Evolutionary conservation across 2,113 vertebrate species (phyloP).

Genomic region (Microcebus griseorufus): DNA sequence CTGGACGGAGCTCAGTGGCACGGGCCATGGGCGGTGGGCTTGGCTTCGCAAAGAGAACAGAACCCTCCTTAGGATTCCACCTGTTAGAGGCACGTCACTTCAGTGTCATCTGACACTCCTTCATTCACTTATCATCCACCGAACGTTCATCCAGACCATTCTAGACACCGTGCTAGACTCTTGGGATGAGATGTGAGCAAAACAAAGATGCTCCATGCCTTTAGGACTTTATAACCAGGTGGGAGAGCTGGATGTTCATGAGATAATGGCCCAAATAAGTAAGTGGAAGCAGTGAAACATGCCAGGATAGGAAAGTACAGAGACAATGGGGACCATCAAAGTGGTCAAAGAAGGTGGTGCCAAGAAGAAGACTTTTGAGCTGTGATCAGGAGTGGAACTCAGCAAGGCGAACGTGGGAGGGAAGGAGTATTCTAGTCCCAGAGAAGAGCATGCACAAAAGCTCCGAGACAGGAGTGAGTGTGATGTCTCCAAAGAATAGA

Average conservation of each 20-base stretch:
- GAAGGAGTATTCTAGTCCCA: background rate
- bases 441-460: background rate
- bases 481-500: background rate
- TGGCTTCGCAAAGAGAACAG: background rate
- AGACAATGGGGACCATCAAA: background rate
- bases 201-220: rapidly evolving
- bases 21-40: too few species aligned
- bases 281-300: background rate
- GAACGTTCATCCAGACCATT: background rate
- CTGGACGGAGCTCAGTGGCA: too few species aligned
- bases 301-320: background rate
- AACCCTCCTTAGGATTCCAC: background rate
- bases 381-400: background rate
- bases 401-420: too few species aligned
- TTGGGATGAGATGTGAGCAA: background rate
- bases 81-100: background rate
- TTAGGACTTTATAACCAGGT: background rate
- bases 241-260: background rate
- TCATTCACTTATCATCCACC: background rate
- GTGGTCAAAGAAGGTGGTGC: background rate
- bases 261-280: background rate
- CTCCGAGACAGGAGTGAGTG: background rate
- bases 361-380: background rate
- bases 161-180: background rate
- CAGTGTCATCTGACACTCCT: background rate